Conservation (phyloP, 2,113 vertebrate species). For the Lanius ludovicianus region DNA sequence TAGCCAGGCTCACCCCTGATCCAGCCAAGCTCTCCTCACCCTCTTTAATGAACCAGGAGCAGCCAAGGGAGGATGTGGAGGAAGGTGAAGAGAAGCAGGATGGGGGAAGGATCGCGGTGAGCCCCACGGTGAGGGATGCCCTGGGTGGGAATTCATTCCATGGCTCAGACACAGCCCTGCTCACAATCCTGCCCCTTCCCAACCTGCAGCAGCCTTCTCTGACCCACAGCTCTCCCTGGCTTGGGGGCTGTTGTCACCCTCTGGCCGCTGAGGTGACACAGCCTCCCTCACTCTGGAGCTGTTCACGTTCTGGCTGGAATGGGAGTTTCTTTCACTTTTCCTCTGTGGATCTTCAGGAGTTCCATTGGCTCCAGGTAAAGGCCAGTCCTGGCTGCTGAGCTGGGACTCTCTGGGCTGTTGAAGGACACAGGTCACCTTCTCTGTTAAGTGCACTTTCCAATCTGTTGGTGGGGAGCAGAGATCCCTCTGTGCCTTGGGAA, state of each 20-base stretch:
- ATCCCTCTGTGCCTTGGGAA: neutral
- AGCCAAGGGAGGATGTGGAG: neutral
- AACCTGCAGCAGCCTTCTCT: neutral
- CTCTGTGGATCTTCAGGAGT: neutral
- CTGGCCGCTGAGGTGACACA: neutral
- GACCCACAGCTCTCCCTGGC: constrained; percentile 9
- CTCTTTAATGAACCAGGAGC: neutral
- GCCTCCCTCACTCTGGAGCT: constrained; percentile 6
- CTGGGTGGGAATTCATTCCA: neutral
- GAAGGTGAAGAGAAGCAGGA: neutral
- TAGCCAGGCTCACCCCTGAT: too few relatives aligned
- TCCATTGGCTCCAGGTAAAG: neutral
- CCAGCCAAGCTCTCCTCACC: neutral
- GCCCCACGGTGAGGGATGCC: fast-evolving
- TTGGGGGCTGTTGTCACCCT: constrained; percentile 27
- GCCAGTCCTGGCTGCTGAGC: neutral
- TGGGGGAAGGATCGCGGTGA: neutral
- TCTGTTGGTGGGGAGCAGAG: neutral
- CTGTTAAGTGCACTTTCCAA: neutral
- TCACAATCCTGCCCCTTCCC: constrained; percentile 22
- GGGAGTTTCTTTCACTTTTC: neutral
- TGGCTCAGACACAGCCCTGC: neutral
- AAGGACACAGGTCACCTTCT: neutral
- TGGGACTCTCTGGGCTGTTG: neutral
- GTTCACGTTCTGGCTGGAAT: neutral